A percentile compares a stretch with the other conserved stretches of the same genome.
Evolutionary conservation across 2,113 vertebrate species (phyloP).

Genomic region (Clinocottus analis): DNA sequence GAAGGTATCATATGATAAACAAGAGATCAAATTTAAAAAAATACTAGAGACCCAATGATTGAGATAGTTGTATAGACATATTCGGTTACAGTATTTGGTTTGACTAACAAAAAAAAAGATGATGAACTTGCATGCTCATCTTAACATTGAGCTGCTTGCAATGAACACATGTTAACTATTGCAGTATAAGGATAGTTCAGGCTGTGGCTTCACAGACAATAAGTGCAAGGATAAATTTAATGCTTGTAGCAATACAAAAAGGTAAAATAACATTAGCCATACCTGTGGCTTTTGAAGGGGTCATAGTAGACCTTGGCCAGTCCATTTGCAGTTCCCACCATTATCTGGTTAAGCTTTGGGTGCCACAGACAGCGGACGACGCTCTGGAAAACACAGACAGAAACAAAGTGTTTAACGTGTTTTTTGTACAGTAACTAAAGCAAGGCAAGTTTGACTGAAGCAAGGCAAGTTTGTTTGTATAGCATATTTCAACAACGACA

Average conservation of each 20-base stretch:
- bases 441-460: no score
- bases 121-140: not conserved
- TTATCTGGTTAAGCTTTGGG: conserved; percentile 97
- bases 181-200: not conserved
- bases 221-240: not conserved
- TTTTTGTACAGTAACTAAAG: not conserved
- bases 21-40: not conserved
- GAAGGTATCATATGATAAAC: conserved; percentile 6
- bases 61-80: not conserved
- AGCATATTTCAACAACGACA: no score
- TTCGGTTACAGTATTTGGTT: not conserved
- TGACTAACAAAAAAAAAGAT: conserved; percentile 6
- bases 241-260: not conserved
- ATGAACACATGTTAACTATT: not conserved
- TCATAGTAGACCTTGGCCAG: conserved; percentile 97
- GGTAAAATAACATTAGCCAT: conserved; percentile 17
- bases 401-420: not conserved
- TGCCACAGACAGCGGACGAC: conserved; percentile 98
- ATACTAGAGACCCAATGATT: not conserved
- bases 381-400: conserved; percentile 83
- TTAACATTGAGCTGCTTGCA: conserved; percentile 1
- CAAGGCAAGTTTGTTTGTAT: no score
- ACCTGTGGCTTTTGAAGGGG: conserved; percentile 96
- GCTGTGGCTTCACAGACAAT: not conserved
- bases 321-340: conserved; percentile 95